phyloP scores from a whole-genome alignment of 2,888 invertebrate species.

The Perithous albicinctus region DNA sequence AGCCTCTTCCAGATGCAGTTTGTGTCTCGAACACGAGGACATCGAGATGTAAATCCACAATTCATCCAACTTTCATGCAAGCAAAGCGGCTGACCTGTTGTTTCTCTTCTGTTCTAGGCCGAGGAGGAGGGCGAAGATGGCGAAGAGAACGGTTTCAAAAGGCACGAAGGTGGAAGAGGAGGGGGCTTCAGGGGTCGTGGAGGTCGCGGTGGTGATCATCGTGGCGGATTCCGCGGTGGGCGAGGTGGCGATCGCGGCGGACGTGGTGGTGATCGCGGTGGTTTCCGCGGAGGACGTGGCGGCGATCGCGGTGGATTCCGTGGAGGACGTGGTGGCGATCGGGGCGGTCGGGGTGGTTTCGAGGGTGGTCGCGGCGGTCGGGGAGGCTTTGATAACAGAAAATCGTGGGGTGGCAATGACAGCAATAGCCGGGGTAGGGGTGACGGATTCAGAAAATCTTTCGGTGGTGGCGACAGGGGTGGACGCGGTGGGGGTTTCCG shows the following conservation, averaged over 20 bases:
- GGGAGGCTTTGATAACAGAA: constrained; percentile 75
- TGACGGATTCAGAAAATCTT: constrained; percentile 78
- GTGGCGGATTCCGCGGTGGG: constrained; percentile 70
- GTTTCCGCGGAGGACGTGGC: constrained; percentile 70
- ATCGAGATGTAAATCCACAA: background rate
- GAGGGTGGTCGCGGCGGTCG: constrained; percentile 78
- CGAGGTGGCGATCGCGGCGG: constrained; percentile 67
- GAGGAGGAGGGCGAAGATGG: constrained; percentile 80
- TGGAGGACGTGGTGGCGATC: constrained; percentile 73
- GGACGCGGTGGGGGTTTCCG: constrained; percentile 78
- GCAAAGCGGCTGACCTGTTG: constrained; percentile 79
- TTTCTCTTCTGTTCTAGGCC: constrained; percentile 83
- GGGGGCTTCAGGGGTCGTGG: constrained; percentile 79
- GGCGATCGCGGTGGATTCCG: constrained; percentile 76
- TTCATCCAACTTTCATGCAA: constrained; percentile 50
- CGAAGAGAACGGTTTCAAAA: constrained; percentile 81
- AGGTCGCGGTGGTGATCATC: constrained; percentile 69
- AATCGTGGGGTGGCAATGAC: constrained; percentile 78
- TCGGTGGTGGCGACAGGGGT: constrained; percentile 73
- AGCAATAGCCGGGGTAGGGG: constrained; percentile 74
- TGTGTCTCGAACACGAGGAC: constrained; percentile 21
- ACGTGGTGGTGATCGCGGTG: constrained; percentile 73
- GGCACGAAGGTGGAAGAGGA: constrained; percentile 73
- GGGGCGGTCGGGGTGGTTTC: constrained; percentile 35
- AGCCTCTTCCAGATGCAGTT: constrained; percentile 32